Evolutionary conservation across 2,888 invertebrate genomes (phyloP).

Genomic region (Parapristionchus giblindavisi): DNA sequence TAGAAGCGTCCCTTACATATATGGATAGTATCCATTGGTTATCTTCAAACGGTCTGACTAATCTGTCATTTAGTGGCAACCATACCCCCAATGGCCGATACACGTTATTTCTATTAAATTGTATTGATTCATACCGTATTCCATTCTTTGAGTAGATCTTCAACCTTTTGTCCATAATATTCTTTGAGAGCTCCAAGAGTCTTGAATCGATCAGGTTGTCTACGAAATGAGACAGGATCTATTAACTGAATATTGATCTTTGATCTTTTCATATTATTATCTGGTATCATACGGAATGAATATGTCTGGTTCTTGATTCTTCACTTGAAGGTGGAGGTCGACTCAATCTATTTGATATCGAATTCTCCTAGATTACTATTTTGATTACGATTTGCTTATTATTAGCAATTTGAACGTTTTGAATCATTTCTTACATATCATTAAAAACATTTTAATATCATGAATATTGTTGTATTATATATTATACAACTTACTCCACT

Average conservation of each 20-base stretch:
- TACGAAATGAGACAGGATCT: conserved; percentile 36
- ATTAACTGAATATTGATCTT: conserved; percentile 40
- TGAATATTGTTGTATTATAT: too few species aligned
- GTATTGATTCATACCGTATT: conserved; percentile 45
- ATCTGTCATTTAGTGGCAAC: too few species aligned
- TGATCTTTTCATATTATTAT: conserved; percentile 39
- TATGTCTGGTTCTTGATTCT: conserved; percentile 53
- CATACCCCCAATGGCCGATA: too few species aligned
- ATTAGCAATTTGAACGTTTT: too few species aligned
- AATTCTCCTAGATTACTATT: not conserved
- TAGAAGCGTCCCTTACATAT: too few species aligned
- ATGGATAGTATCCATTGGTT: too few species aligned
- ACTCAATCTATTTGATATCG: not conserved
- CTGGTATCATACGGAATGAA: conserved; percentile 49
- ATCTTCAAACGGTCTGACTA: too few species aligned
- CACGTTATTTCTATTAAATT: conserved; percentile 12
- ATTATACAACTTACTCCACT: conserved; percentile 12
- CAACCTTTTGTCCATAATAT: conserved; percentile 58
- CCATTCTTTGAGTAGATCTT: conserved; percentile 54
- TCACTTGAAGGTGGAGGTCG: conserved; percentile 41
- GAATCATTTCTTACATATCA: too few species aligned
- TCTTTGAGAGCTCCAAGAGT: conserved; percentile 64
- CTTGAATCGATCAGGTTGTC: conserved; percentile 49
- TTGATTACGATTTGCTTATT: not conserved
- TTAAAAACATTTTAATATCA: too few species aligned